Conservation (phyloP, 2,888 invertebrate genomes). For the Eulithis prunata region DNA sequence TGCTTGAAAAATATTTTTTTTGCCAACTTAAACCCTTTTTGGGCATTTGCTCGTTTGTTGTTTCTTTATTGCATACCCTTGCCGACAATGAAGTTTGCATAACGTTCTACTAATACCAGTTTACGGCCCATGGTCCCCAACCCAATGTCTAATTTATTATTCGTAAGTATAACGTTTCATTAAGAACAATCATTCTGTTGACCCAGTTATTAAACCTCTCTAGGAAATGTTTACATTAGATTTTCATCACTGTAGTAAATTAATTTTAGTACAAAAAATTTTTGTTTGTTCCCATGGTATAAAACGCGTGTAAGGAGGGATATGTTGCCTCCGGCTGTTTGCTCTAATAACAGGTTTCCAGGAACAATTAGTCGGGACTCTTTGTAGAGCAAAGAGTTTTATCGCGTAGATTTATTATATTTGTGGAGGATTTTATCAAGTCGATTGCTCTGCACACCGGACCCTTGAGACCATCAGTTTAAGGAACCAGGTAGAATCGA, state of each 20-base stretch:
- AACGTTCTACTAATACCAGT: constrained; percentile 60
- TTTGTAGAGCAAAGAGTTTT: constrained; percentile 73
- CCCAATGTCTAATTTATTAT: constrained; percentile 52
- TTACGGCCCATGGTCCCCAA: constrained; percentile 50
- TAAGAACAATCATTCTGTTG: constrained; percentile 44
- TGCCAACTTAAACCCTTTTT: constrained; percentile 65
- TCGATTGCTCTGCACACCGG: constrained; percentile 55
- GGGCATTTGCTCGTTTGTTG: constrained; percentile 70
- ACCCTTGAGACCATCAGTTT: constrained; percentile 53
- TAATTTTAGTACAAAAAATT: constrained; percentile 44
- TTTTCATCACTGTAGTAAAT: constrained; percentile 47
- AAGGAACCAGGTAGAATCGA: constrained; percentile 71
- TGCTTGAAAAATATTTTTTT: constrained; percentile 63
- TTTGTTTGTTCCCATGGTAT: constrained; percentile 54
- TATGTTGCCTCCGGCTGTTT: constrained; percentile 55
- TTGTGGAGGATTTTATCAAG: constrained; percentile 77
- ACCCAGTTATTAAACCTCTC: constrained; percentile 45
- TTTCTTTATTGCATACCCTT: constrained; percentile 67
- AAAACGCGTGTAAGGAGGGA: constrained; percentile 40
- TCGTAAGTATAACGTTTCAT: constrained; percentile 38
- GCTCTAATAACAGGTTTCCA: constrained; percentile 73
- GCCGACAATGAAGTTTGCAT: constrained; percentile 69
- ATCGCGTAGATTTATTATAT: constrained; percentile 81
- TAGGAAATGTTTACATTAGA: constrained; percentile 49
- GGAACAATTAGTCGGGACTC: constrained; percentile 76